Percentiles rank a stretch among this genome's conserved stretches.
These are phyloP conservation scores for Boloria euphrosyne DNA, from an alignment of 2,888 invertebrate species.

Conservation along the genomic window DNA sequence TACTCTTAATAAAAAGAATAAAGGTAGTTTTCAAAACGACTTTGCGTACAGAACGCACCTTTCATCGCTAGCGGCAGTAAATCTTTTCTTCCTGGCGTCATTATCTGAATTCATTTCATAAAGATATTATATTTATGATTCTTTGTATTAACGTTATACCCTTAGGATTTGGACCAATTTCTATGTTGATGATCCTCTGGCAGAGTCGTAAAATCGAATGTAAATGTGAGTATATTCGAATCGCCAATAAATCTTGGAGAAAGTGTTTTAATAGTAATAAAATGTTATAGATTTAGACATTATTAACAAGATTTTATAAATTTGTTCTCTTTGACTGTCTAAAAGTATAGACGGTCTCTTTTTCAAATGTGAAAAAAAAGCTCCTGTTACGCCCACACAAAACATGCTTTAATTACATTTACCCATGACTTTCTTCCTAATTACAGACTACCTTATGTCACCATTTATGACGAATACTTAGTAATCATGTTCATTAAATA, in stretches of 20 bases:
- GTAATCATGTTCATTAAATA: constrained; percentile 14
- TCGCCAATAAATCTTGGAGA: background rate
- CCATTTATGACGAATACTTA: constrained; percentile 9
- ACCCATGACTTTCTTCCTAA: background rate
- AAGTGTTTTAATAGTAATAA: background rate
- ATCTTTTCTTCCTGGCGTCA: constrained; percentile 26
- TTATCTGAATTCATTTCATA: constrained; percentile 27
- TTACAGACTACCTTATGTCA: background rate
- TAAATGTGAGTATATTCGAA: constrained; percentile 6
- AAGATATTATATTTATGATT: constrained; percentile 30
- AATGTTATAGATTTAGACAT: background rate
- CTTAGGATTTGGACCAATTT: constrained; percentile 15
- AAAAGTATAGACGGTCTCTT: too few relatives aligned
- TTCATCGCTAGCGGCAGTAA: constrained; percentile 24
- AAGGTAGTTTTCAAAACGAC: constrained; percentile 18
- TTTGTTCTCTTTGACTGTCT: too few relatives aligned
- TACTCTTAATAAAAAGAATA: constrained; percentile 2
- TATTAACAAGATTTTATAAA: too few relatives aligned
- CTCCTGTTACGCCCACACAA: too few relatives aligned
- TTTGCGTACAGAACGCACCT: constrained; percentile 20
- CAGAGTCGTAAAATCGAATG: constrained; percentile 5
- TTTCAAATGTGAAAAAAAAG: too few relatives aligned
- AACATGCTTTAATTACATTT: too few relatives aligned
- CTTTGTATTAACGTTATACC: constrained; percentile 22
- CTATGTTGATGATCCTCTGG: constrained; percentile 12